Conservation (phyloP, 2,113 vertebrate genomes). For the Gymnorhina tibicen region DNA sequence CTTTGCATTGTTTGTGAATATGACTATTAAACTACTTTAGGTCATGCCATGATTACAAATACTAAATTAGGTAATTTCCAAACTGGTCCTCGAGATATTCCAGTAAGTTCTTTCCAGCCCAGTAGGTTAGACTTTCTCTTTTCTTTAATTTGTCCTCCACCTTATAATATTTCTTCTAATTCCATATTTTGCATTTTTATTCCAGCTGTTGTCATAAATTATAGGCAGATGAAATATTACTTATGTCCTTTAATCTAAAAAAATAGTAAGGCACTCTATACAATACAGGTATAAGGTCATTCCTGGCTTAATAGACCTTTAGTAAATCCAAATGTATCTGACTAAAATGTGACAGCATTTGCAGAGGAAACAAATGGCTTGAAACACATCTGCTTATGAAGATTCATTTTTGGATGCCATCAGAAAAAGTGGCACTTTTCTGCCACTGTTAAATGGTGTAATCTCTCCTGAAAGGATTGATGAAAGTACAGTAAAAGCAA, state of each 20-base stretch:
- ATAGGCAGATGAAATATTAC: neutral
- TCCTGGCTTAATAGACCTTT: neutral
- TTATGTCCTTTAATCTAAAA: neutral
- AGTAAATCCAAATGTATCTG: neutral
- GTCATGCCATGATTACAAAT: neutral
- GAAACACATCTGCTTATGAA: neutral
- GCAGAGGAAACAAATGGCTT: neutral
- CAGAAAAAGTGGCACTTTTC: neutral
- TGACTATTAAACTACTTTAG: neutral
- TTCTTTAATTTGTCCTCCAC: neutral
- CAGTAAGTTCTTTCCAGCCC: neutral
- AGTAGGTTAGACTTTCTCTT: neutral
- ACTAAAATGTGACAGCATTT: neutral
- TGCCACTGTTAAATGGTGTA: neutral
- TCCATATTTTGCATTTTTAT: neutral
- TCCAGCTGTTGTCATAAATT: neutral
- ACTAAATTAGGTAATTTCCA: neutral
- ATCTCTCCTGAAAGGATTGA: neutral
- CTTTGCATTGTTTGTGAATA: accelerated
- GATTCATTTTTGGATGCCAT: neutral
- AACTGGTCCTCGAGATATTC: neutral
- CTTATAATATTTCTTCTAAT: neutral
- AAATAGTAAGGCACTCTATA: neutral
- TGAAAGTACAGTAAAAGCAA: slow-evolving; percentile 11
- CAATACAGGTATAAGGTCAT: neutral